Conservation (phyloP, 2,888 invertebrate species). For the Eupelmus urozonus region DNA sequence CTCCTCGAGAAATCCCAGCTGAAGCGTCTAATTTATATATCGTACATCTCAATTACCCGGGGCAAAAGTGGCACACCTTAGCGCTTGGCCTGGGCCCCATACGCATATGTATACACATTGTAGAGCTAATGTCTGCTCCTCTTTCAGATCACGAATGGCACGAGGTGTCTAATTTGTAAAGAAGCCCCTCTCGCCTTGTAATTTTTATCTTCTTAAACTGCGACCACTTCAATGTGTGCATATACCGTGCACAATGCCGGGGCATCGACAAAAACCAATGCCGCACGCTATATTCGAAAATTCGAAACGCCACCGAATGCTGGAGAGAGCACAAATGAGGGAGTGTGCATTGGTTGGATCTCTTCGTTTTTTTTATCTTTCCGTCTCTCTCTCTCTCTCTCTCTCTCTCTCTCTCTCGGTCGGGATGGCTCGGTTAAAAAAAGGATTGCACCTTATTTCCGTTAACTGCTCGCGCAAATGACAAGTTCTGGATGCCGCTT, state of each 20-base stretch:
- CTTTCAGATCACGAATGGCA: neutral
- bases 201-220: neutral
- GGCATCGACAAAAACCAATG: no score
- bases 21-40: conserved; percentile 22
- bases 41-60: neutral
- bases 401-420: no score
- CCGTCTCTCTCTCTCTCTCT: no score
- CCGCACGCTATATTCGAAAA: neutral
- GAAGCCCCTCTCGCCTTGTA: neutral
- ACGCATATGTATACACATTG: neutral
- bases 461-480: conserved; percentile 6
- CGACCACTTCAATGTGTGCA: neutral
- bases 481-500: conserved; percentile 21
- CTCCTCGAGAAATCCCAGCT: neutral
- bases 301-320: neutral
- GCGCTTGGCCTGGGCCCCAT: no score
- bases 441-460: neutral
- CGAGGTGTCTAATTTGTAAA: conserved; percentile 1
- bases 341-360: neutral
- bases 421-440: neutral
- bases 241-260: neutral
- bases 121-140: neutral
- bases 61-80: neutral
- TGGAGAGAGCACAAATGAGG: neutral
- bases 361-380: no score